phyloP scores from a whole-genome alignment of 2,888 invertebrate species.

The Coremacera marginata region DNA sequence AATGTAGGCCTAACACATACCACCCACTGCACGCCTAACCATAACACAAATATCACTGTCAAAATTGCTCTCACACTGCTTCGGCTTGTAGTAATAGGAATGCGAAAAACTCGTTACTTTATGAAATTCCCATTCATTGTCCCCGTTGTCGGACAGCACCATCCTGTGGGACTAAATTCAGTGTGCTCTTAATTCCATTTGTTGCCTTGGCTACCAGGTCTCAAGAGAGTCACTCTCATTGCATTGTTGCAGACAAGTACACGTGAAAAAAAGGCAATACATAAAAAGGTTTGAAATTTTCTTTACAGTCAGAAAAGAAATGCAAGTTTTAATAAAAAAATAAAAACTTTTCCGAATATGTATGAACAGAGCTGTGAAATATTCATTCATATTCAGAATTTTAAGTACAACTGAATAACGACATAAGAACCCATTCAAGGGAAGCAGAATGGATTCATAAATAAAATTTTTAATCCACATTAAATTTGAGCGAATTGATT shows the following conservation, averaged over 20 bases:
- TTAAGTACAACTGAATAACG: too few relatives aligned
- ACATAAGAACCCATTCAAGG: too few relatives aligned
- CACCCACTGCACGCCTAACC: not conserved
- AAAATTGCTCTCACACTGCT: not conserved
- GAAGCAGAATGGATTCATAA: too few relatives aligned
- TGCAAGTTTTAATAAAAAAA: too few relatives aligned
- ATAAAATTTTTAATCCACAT: too few relatives aligned
- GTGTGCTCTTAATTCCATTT: slow-evolving; percentile 68
- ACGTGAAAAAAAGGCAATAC: not conserved
- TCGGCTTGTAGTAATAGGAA: not conserved
- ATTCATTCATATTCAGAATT: too few relatives aligned
- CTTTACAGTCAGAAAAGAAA: not conserved
- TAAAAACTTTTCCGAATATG: too few relatives aligned
- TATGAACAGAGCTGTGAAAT: too few relatives aligned
- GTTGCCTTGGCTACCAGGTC: slow-evolving; percentile 63
- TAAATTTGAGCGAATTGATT: too few relatives aligned
- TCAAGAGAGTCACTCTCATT: slow-evolving; percentile 51
- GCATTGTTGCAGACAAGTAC: slow-evolving; percentile 2
- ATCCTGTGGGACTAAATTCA: slow-evolving; percentile 37
- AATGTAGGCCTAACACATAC: not conserved
- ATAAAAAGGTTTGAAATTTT: not conserved
- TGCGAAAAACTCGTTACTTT: slow-evolving; percentile 35
- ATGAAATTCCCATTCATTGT: not conserved
- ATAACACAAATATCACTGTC: not conserved
- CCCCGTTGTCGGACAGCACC: slow-evolving; percentile 10